Conservation (phyloP, 2,797 vertebrate species). For the Micrastur ruficollis region DNA sequence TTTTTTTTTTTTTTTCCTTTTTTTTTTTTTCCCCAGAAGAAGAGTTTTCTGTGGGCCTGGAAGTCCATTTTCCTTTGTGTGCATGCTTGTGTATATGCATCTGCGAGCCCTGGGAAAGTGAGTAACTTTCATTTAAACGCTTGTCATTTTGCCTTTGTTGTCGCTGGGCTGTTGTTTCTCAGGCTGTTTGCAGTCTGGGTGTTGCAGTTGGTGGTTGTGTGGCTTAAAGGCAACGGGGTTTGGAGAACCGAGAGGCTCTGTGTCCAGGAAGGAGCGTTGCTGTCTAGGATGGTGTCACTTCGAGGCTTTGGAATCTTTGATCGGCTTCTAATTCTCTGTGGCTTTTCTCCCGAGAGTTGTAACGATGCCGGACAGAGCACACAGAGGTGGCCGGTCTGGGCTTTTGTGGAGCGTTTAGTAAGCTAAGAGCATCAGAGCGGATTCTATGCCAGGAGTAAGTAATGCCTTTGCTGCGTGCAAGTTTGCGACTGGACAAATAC, state of each 20-base stretch:
- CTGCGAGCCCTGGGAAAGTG: background rate
- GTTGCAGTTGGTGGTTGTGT: background rate
- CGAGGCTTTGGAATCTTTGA: background rate
- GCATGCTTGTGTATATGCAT: background rate
- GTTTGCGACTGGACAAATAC: background rate
- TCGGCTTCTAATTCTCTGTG: background rate
- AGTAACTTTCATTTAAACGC: background rate
- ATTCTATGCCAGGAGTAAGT: background rate
- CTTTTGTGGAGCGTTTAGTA: background rate
- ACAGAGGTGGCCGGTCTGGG: background rate
- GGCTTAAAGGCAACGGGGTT: background rate
- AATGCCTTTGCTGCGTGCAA: background rate
- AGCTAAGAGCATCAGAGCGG: background rate
- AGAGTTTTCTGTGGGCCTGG: conserved; percentile 29
- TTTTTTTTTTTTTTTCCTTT: background rate
- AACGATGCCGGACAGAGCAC: background rate
- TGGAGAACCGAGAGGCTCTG: background rate
- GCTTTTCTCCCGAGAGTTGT: background rate
- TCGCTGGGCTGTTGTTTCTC: background rate
- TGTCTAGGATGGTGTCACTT: background rate
- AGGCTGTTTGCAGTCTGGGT: background rate
- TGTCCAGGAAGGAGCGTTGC: background rate
- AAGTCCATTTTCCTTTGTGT: background rate
- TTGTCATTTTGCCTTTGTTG: background rate
- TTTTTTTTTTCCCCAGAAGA: background rate